Evolutionary conservation across 2,888 invertebrate genomes (phyloP).

Genomic region (Boloria selene): DNA sequence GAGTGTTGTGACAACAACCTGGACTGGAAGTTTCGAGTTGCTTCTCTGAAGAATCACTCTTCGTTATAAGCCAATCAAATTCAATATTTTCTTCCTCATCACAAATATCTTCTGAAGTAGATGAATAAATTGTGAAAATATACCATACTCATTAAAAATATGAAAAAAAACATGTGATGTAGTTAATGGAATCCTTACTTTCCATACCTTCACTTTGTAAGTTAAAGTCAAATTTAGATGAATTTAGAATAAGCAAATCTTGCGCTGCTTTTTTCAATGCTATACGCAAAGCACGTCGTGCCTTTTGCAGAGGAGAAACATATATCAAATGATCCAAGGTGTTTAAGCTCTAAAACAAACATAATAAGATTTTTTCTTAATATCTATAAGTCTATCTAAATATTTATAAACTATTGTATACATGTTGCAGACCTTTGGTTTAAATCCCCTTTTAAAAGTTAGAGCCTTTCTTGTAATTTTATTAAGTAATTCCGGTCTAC

Average conservation of each 20-base stretch:
- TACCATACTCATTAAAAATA: background rate
- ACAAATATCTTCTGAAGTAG: slow-evolving; percentile 61
- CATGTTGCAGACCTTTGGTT: slow-evolving; percentile 56
- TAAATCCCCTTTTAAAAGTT: slow-evolving; percentile 65
- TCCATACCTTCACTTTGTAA: slow-evolving; percentile 37
- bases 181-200: background rate
- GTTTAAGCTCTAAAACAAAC: slow-evolving; percentile 38
- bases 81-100: slow-evolving; percentile 68
- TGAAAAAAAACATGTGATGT: background rate
- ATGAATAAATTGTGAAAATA: slow-evolving; percentile 34
- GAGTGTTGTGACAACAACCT: slow-evolving; percentile 51
- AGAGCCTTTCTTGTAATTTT: slow-evolving; percentile 81
- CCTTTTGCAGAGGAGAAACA: slow-evolving; percentile 74
- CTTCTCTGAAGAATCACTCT: slow-evolving; percentile 42
- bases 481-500: slow-evolving; percentile 77
- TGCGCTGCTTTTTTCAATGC: slow-evolving; percentile 72
- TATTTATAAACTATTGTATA: background rate
- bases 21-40: slow-evolving; percentile 46
- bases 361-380: slow-evolving; percentile 5
- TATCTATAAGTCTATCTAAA: background rate
- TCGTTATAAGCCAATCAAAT: slow-evolving; percentile 60
- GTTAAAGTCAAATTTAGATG: slow-evolving; percentile 58
- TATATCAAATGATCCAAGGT: slow-evolving; percentile 57
- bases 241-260: slow-evolving; percentile 60
- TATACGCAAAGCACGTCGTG: slow-evolving; percentile 65